These are phyloP conservation scores for Mobula hypostoma DNA, from an alignment of 2,113 vertebrate genomes.

Conservation along the genomic window DNA sequence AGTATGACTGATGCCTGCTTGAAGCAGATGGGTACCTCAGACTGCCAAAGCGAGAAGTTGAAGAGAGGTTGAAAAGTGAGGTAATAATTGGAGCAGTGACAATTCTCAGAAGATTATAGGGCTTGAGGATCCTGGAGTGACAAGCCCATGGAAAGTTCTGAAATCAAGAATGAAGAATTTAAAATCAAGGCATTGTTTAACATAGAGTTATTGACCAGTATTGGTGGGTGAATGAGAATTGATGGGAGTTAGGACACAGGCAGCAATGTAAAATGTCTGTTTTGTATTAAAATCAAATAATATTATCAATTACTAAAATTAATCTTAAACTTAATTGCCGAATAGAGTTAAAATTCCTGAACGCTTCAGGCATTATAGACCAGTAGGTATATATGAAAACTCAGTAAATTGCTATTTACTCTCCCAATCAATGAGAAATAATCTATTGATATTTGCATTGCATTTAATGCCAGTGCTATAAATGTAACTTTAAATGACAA, in stretches of 20 bases:
- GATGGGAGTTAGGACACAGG: too few species aligned
- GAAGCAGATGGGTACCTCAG: too few species aligned
- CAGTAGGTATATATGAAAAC: neutral
- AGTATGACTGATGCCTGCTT: too few species aligned
- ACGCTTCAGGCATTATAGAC: neutral
- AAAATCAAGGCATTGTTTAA: neutral
- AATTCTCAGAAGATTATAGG: neutral
- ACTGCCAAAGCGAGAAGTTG: too few species aligned
- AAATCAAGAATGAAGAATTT: neutral
- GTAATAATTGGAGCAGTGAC: neutral
- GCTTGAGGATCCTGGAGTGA: neutral
- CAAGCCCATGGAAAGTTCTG: neutral
- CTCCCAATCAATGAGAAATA: conserved; percentile 25
- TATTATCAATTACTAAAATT: neutral
- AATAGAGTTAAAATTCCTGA: neutral
- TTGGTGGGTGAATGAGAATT: too few species aligned
- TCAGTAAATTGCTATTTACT: neutral
- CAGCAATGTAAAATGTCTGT: neutral
- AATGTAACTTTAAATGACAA: conserved; percentile 1
- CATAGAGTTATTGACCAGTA: too few species aligned
- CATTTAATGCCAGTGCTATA: neutral
- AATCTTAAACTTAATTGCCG: neutral
- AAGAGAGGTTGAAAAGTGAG: too few species aligned
- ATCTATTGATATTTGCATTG: conserved; percentile 17
- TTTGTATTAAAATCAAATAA: conserved; percentile 2